Conservation (phyloP, 1,140 invertebrate genomes). For the Phthorimaea operculella region DNA sequence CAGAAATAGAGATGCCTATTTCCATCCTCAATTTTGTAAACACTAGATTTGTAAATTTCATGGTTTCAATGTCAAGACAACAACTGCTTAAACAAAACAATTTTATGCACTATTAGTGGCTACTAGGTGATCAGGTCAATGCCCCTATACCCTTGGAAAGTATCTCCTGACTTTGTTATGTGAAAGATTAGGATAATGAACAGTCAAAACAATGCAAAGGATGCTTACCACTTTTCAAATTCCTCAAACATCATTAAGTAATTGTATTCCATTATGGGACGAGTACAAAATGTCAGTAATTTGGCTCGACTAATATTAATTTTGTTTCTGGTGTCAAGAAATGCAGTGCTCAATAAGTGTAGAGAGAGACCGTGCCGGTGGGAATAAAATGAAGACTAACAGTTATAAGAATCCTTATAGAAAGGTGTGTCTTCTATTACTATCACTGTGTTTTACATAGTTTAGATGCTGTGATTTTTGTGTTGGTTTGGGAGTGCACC, state of each 20-base stretch:
- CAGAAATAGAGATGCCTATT: no score
- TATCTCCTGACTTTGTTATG: background rate
- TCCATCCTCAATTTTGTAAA: no score
- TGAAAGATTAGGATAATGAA: background rate
- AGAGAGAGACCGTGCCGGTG: constrained; percentile 49
- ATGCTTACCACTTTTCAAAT: background rate
- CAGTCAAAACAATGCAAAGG: no score
- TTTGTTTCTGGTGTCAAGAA: constrained; percentile 56
- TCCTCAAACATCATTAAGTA: constrained; percentile 8
- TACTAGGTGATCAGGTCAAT: background rate
- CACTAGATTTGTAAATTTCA: no score
- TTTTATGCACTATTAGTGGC: background rate
- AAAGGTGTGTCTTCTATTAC: constrained; percentile 44
- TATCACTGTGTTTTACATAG: constrained; percentile 7
- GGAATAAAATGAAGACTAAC: constrained; percentile 62
- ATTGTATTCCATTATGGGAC: constrained; percentile 7
- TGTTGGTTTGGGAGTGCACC: constrained; percentile 21
- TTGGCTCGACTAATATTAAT: constrained; percentile 18
- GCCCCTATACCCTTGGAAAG: background rate
- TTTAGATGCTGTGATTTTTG: constrained; percentile 1
- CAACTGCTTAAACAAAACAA: background rate
- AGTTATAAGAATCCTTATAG: constrained; percentile 57
- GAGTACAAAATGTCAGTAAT: background rate
- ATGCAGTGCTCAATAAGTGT: constrained; percentile 61
- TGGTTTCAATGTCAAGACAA: background rate